Conservation (phyloP, 2,888 invertebrate species). For the Dasysyrphus tricinctus region DNA sequence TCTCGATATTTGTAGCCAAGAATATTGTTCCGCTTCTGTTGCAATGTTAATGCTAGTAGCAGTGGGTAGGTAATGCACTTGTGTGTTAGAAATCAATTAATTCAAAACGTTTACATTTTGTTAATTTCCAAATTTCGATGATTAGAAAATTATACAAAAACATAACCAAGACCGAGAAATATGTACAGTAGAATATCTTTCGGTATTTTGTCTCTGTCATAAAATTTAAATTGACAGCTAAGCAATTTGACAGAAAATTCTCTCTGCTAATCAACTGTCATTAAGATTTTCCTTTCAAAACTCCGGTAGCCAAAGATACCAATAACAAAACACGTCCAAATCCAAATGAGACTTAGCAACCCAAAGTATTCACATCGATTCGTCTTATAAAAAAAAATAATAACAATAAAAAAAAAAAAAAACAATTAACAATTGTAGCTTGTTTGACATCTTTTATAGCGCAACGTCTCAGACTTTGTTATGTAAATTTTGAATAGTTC, state of each 20-base stretch:
- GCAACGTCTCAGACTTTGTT: conserved; percentile 61
- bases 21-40: conserved; percentile 55
- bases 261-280: conserved; percentile 64
- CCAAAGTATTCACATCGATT: conserved; percentile 35
- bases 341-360: conserved; percentile 9
- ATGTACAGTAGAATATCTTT: conserved; percentile 6
- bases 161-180: neutral
- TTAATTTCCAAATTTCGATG: conserved; percentile 56
- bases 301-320: conserved; percentile 54
- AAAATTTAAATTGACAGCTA: conserved; percentile 57
- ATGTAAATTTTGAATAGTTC: conserved; percentile 50
- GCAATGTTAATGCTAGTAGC: conserved; percentile 7
- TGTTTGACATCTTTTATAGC: conserved; percentile 69
- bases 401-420: neutral
- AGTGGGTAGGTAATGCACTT: neutral
- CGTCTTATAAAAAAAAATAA: conserved; percentile 44
- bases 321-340: conserved; percentile 2
- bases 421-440: conserved; percentile 68
- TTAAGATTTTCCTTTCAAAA: conserved; percentile 37
- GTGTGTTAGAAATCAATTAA: conserved; percentile 59
- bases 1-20: neutral
- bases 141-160: conserved; percentile 65
- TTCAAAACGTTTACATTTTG: conserved; percentile 56
- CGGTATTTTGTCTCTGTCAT: conserved; percentile 15
- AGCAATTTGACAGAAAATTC: conserved; percentile 60